Base-by-base conservation (phyloP, 2,888 invertebrate species). In the Barypeithes pellucidus region DNA sequence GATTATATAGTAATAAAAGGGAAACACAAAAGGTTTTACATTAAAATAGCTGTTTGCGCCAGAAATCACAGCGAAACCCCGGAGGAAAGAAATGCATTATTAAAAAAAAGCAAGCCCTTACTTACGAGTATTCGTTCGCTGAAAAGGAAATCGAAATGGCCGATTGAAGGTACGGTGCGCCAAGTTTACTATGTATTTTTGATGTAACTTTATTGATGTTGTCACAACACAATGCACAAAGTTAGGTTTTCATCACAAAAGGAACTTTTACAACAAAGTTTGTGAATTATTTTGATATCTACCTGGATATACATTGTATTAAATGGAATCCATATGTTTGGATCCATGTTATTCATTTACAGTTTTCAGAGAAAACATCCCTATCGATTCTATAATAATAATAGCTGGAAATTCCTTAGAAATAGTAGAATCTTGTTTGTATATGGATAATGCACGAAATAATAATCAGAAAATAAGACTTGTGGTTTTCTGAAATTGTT, bases 61-160 rank as follows among this genome's bases (percentile, higher is more conserved):
- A 11, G 3, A 50, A 50, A 50, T 12, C 22, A n/a, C 12, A 22
- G 22, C 22, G 12, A 18, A 18, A 47, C 5, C 16, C 22, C 22
- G 22, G 12, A 22, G 20, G n/a, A 47, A 47, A 60, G 62, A 62
- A 62, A 41, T 61, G 16, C 41, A 41, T 20, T 62, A 61, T 61
- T 61, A 61, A 41, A 24, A 45, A 45, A 62, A 62, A 62, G 24
- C 62, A 61, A 59, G 43, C 43, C 18, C 62, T 62, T 62, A 14
- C 47, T 8, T 16, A 65, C 41, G 29, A 43, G 57, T 52, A 67
- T 67, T 24, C 43, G 24, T 22, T 67, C 67, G 54, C 20, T 36
- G 66, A 39, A 67, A 57, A 67, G 41, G 22, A 57, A 67, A 41
- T 66, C 66, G 39, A 66, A 66, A 24, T 66, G 18, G 52, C 29